Percentiles rank a stretch among this genome's conserved stretches.
These are phyloP conservation scores for Drosophila dives DNA, from an alignment of 2,888 invertebrate species.

Conservation along the genomic window DNA sequence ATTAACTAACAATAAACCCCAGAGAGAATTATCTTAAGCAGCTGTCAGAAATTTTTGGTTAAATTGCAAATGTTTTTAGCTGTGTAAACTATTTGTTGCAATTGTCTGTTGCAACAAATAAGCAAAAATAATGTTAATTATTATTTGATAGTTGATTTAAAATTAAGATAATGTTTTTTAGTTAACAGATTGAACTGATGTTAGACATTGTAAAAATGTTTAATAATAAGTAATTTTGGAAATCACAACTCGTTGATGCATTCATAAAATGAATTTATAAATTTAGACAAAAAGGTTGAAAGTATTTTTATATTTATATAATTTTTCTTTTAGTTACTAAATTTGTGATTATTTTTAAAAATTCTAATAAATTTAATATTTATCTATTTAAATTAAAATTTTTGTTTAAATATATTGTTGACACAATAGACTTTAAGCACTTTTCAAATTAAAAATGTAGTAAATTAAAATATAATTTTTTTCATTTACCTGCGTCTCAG, in stretches of 20 bases:
- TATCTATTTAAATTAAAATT: too few species aligned
- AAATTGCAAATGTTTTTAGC: conserved; percentile 5
- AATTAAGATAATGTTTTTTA: not conserved
- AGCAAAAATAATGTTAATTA: not conserved
- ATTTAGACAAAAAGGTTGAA: too few species aligned
- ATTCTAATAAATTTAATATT: not conserved
- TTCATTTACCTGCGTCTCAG: conserved; percentile 95
- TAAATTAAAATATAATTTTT: not conserved
- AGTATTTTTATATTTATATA: not conserved
- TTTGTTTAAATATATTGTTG: conserved; percentile 2
- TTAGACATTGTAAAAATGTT: not conserved
- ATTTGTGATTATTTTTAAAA: not conserved
- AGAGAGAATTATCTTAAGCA: conserved; percentile 4
- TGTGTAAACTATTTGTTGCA: not conserved
- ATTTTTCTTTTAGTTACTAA: not conserved
- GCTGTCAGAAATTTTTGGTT: conserved; percentile 8
- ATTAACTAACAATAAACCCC: conserved; percentile 57
- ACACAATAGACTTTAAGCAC: conserved; percentile 5
- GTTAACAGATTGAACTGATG: not conserved
- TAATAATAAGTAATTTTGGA: not conserved
- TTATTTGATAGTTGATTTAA: not conserved
- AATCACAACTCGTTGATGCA: not conserved
- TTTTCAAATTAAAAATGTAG: not conserved
- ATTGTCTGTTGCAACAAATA: not conserved
- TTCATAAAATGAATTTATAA: too few species aligned